Evolutionary conservation across 37 sponge, comb jelly and placozoan genomes (phyloP).

Genomic region (Beroe forskalii): DNA sequence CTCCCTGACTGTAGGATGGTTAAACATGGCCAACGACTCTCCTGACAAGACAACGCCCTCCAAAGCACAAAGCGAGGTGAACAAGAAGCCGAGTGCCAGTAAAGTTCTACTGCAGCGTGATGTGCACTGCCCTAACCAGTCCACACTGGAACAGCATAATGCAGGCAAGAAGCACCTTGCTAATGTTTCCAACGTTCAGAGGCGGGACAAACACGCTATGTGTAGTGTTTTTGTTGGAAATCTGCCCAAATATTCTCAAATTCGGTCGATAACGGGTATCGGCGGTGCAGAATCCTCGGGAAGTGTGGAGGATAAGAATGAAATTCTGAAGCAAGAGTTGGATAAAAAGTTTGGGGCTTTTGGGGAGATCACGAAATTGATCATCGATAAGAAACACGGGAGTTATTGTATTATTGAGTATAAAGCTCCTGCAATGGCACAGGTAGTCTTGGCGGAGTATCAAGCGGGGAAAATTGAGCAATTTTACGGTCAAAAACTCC

Average conservation of each 20-base stretch:
- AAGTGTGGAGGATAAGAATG: conserved; percentile 40
- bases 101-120: neutral
- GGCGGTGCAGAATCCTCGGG: neutral
- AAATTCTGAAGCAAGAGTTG: conserved; percentile 13
- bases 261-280: neutral
- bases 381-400: conserved; percentile 49
- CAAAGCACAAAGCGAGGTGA: neutral
- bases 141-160: conserved; percentile 48
- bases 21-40: conserved; percentile 13
- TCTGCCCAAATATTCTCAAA: conserved; percentile 17
- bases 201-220: conserved; percentile 38
- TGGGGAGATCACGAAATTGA: neutral
- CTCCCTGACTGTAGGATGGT: conserved; percentile 65
- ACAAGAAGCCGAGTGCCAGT: neutral
- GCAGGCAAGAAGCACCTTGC: conserved; percentile 28
- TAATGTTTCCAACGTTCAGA: neutral
- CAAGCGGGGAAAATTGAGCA: conserved; percentile 3
- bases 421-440: conserved; percentile 15
- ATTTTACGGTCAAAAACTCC: conserved; percentile 42
- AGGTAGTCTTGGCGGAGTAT: neutral
- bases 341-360: neutral
- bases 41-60: neutral
- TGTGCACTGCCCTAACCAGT: conserved; percentile 59
- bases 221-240: conserved; percentile 56
- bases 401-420: conserved; percentile 59